Evolutionary conservation across 2,113 vertebrate genomes (phyloP).

Genomic region (Capreolus pygargus): DNA sequence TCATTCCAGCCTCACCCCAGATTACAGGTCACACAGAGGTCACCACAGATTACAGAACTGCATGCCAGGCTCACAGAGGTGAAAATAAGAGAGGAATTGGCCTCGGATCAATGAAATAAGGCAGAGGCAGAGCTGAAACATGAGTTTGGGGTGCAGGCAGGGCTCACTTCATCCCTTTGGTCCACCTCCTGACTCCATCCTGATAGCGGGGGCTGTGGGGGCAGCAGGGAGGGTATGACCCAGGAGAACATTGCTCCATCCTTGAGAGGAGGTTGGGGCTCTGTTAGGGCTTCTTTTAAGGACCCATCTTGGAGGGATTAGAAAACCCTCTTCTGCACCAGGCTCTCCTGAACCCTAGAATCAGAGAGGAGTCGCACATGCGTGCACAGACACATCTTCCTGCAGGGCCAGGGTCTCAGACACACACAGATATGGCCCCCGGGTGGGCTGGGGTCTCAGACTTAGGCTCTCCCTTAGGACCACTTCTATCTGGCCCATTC

Average conservation of each 20-base stretch:
- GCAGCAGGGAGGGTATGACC: not conserved
- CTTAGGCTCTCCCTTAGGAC: not conserved
- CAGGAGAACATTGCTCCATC: not conserved
- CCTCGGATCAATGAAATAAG: not conserved
- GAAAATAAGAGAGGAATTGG: not conserved
- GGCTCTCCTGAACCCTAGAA: not conserved
- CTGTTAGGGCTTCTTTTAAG: not conserved
- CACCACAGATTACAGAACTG: not conserved
- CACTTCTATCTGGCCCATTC: constrained; percentile 16
- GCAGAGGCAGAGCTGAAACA: not conserved
- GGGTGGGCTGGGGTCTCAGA: not conserved
- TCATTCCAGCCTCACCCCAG: not conserved
- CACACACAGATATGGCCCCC: not conserved
- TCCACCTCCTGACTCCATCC: not conserved
- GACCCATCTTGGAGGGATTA: not conserved
- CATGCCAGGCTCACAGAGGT: not conserved
- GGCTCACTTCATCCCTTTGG: not conserved
- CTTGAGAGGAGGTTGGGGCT: not conserved
- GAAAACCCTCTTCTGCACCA: not conserved
- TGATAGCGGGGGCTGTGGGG: not conserved
- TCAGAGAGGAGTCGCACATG: rapidly evolving
- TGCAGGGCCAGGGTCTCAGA: not conserved
- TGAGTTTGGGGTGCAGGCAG: not conserved
- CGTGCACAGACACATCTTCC: not conserved
- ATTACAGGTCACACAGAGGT: not conserved